Base-by-base conservation (phyloP, 2,113 vertebrate genomes). In the Oncorhynchus keta region DNA sequence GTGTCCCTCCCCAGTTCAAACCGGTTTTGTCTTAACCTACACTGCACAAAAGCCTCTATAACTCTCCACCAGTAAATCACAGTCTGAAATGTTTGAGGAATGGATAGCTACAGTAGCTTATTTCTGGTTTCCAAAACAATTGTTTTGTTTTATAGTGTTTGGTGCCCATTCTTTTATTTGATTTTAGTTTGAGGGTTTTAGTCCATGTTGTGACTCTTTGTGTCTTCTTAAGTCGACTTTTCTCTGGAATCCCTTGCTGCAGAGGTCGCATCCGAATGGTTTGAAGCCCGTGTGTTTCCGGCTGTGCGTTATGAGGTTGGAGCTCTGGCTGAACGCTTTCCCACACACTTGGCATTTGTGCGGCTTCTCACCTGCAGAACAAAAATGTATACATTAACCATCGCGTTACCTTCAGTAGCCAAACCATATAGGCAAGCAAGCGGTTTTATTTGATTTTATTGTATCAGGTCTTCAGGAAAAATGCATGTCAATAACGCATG, bases 321-420 rank as follows among this genome's bases (percentile, higher is more conserved):
- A 99, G 91, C 98, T 99, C 93, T 99, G 97, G 82, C 98, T 99
- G 93, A 99, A 99, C 0, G 98, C 97, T 86, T 99, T 99, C 24
- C 98, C 97, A n/a, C 98, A 99, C 86, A 99, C 98, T 93, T 99
- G 97, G 86, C 98, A 99, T 86, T 98, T 99, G 90, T 99, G 97
- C 64, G 98, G 98, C 83, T 99, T 99, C 89, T 99, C 98, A 83
- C 98, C 98, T 99, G 90, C 28, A 71, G 16, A 22, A 83, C n/a
- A 26, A 70, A 26, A 35, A 82, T 83, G 77, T 67, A n/a, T 0
- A 64, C 30, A 28, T 74, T 64, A 76, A 6, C 57, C 57, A 30
- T 16, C n/a, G 39, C 28, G 39, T 26, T 71, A n/a, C n/a, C 20
- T 67, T 20, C n/a, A 18, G 35, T 35, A 26, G 14, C 16, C 8